Evolutionary conservation across 2,888 invertebrate species (phyloP).

Genomic region (Drosophila koepferae): DNA sequence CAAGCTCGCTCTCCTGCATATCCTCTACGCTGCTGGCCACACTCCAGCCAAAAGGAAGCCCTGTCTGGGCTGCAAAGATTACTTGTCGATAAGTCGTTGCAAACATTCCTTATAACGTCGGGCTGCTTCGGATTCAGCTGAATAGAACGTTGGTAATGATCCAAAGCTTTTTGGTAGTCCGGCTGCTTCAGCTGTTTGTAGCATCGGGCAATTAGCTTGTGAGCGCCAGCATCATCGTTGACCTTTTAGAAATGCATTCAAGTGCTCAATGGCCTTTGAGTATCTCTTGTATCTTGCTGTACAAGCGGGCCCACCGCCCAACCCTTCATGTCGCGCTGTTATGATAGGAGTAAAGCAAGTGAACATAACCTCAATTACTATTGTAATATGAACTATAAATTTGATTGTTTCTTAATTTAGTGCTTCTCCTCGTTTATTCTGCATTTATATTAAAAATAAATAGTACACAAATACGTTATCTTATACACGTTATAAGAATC

Average conservation of each 20-base stretch:
- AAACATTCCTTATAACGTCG: slow-evolving; percentile 89
- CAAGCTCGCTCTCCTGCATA: slow-evolving; percentile 89
- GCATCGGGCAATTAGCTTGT: slow-evolving; percentile 93
- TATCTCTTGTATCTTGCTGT: slow-evolving; percentile 94
- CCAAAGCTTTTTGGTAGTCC: slow-evolving; percentile 89
- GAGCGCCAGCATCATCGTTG: slow-evolving; percentile 92
- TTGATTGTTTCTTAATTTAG: slow-evolving; percentile 1
- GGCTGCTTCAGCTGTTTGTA: slow-evolving; percentile 90
- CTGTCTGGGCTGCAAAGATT: slow-evolving; percentile 87
- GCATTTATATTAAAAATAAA: neutral
- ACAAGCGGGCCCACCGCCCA: slow-evolving; percentile 93
- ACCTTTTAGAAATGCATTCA: slow-evolving; percentile 91
- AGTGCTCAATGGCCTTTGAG: slow-evolving; percentile 91
- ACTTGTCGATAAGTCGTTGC: slow-evolving; percentile 88
- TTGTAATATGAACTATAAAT: slow-evolving; percentile 13
- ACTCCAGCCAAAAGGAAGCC: slow-evolving; percentile 92
- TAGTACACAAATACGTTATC: neutral
- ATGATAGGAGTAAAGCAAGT: slow-evolving; percentile 77
- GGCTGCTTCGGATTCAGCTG: slow-evolving; percentile 92
- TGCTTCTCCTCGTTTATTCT: neutral
- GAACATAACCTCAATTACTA: slow-evolving; percentile 52
- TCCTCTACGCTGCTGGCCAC: slow-evolving; percentile 89
- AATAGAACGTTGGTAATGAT: slow-evolving; percentile 91
- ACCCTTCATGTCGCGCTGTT: slow-evolving; percentile 90
- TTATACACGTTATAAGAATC: neutral